Evolutionary conservation across 1,140 invertebrate genomes (phyloP).

Genomic region (Dendrolimus punctatus): DNA sequence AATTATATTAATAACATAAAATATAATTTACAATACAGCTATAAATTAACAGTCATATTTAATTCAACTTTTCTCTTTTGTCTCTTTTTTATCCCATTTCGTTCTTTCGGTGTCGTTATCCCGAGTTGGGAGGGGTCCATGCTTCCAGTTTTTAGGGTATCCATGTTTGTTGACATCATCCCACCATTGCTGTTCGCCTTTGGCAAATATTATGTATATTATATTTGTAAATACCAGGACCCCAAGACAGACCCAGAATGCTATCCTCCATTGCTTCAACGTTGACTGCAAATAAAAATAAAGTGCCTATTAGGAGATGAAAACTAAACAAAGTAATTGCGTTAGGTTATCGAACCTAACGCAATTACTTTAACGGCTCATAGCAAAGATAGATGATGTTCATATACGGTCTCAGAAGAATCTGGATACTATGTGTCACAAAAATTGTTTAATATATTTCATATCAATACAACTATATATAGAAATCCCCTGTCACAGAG

Average conservation of each 20-base stretch:
- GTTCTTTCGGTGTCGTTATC: slow-evolving; percentile 32
- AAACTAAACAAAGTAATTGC: too few relatives aligned
- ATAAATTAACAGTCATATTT: slow-evolving; percentile 12
- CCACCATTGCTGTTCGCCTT: slow-evolving; percentile 81
- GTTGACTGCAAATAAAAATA: slow-evolving; percentile 75
- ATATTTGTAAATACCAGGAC: slow-evolving; percentile 81
- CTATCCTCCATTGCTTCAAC: slow-evolving; percentile 82
- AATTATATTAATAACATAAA: slow-evolving; percentile 1
- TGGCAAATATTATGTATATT: slow-evolving; percentile 79
- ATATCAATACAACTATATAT: too few relatives aligned
- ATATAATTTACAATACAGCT: slow-evolving; percentile 14
- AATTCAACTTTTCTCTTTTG: slow-evolving; percentile 24
- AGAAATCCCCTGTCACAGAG: too few relatives aligned
- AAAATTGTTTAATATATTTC: too few relatives aligned
- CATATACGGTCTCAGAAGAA: too few relatives aligned
- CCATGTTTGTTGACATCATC: slow-evolving; percentile 71
- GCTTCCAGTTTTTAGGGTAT: slow-evolving; percentile 49
- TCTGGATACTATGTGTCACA: too few relatives aligned
- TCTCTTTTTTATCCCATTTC: slow-evolving; percentile 23
- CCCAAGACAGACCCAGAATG: slow-evolving; percentile 86
- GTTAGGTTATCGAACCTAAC: too few relatives aligned
- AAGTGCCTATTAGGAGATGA: neutral
- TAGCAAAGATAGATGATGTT: too few relatives aligned
- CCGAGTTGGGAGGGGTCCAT: slow-evolving; percentile 40
- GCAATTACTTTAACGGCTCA: too few relatives aligned